Conservation (phyloP, 2,797 vertebrate species). For the Microctenopoma stevenorrisi region DNA sequence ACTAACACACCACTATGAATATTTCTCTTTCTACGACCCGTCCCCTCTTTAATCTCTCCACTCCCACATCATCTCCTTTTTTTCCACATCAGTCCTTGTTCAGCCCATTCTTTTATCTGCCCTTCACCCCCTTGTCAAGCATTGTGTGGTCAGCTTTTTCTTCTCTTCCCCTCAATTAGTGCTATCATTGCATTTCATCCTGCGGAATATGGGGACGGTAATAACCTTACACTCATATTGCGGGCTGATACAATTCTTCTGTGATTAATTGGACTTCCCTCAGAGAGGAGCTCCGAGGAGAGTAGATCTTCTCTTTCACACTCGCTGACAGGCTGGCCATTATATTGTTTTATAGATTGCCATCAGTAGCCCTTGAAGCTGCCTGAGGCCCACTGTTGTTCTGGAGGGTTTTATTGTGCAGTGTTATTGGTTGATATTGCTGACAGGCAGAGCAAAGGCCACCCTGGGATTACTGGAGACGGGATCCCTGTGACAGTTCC, state of each 20-base stretch:
- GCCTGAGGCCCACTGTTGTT: conserved; percentile 79
- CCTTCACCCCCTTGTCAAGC: conserved; percentile 75
- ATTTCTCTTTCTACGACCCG: conserved; percentile 37
- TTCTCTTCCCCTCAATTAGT: conserved; percentile 77
- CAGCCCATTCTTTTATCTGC: conserved; percentile 64
- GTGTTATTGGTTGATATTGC: conserved; percentile 84
- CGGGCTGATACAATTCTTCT: conserved; percentile 78
- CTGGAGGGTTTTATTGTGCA: conserved; percentile 81
- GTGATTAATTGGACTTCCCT: conserved; percentile 86
- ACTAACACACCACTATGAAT: conserved; percentile 41
- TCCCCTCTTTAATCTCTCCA: conserved; percentile 6
- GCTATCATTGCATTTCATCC: conserved; percentile 84
- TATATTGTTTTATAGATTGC: conserved; percentile 87
- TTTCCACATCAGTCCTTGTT: conserved; percentile 22
- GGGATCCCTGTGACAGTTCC: conserved; percentile 72
- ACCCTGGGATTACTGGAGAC: conserved; percentile 73
- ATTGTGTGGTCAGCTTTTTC: conserved; percentile 77
- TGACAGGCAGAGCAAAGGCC: conserved; percentile 83
- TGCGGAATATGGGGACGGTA: conserved; percentile 75
- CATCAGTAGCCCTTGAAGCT: conserved; percentile 83
- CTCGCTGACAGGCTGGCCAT: conserved; percentile 83
- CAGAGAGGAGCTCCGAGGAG: conserved; percentile 75
- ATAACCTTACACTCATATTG: conserved; percentile 83
- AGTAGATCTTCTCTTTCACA: conserved; percentile 84
- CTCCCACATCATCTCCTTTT: conserved; percentile 20